Conservation (phyloP, 2,888 invertebrate genomes). For the Ptychoptera contaminata region DNA sequence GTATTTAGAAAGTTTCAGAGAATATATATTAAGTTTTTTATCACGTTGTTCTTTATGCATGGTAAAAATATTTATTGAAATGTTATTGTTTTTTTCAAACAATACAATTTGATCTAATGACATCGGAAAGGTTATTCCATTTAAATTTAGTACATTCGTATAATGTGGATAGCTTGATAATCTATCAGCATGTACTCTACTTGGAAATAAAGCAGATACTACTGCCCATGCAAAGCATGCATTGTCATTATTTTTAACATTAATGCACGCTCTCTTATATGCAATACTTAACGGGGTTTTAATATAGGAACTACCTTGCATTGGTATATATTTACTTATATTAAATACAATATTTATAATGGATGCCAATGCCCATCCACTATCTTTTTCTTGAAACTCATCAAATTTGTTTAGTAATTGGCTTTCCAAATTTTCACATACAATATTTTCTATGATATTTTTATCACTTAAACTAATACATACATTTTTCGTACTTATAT, state of each 20-base stretch:
- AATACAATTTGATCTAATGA: slow-evolving; percentile 10
- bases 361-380: slow-evolving; percentile 14
- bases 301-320: slow-evolving; percentile 11
- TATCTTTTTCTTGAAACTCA: slow-evolving; percentile 15
- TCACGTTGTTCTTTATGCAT: slow-evolving; percentile 5
- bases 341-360: slow-evolving; percentile 9
- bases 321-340: slow-evolving; percentile 11
- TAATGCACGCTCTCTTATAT: slow-evolving; percentile 13
- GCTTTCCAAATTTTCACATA: not conserved
- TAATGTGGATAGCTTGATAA: slow-evolving; percentile 10
- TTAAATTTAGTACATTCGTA: slow-evolving; percentile 9
- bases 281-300: slow-evolving; percentile 10
- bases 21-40: no score
- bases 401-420: slow-evolving; percentile 9
- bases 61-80: slow-evolving; percentile 10
- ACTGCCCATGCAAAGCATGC: slow-evolving; percentile 15
- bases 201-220: slow-evolving; percentile 12
- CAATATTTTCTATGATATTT: no score
- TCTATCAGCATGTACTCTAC: slow-evolving; percentile 6
- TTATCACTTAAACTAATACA: not conserved
- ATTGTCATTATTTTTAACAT: slow-evolving; percentile 13
- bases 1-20: no score
- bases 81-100: slow-evolving; percentile 9
- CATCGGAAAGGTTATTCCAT: slow-evolving; percentile 12
- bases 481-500: not conserved